phyloP scores from a whole-genome alignment of 92 coral and sea anemone species.

The Galaxea fascicularis region DNA sequence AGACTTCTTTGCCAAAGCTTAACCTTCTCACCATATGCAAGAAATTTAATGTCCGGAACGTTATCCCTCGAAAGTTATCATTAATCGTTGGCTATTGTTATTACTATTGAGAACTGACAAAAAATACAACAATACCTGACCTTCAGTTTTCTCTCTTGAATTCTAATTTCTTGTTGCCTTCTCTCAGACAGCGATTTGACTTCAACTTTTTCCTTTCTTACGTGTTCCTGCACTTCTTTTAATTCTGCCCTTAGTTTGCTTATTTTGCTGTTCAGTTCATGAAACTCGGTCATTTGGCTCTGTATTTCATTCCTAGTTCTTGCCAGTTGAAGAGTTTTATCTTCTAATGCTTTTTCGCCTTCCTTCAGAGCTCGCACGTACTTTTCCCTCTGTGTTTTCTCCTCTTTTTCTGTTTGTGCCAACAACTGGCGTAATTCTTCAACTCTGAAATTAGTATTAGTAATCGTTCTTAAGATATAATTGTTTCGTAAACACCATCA shows the following conservation, averaged over 20 bases:
- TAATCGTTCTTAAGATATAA: too few relatives aligned
- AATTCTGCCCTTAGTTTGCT: slow-evolving; percentile 69
- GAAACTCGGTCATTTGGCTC: slow-evolving; percentile 75
- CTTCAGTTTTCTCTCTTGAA: slow-evolving; percentile 62
- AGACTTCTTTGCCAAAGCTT: too few relatives aligned
- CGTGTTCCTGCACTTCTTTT: slow-evolving; percentile 58
- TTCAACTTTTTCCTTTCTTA: slow-evolving; percentile 54
- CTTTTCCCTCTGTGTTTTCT: slow-evolving; percentile 60
- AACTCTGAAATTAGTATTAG: slow-evolving; percentile 36
- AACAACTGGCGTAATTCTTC: slow-evolving; percentile 69
- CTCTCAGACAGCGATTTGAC: slow-evolving; percentile 50
- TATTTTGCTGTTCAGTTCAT: slow-evolving; percentile 71
- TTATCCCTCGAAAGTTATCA: too few relatives aligned
- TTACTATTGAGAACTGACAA: background rate
- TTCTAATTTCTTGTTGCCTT: slow-evolving; percentile 62
- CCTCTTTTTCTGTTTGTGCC: slow-evolving; percentile 67
- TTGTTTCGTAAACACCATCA: background rate
- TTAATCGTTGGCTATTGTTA: too few relatives aligned
- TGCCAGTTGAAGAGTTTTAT: slow-evolving; percentile 78
- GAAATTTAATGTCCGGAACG: too few relatives aligned
- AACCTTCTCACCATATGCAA: too few relatives aligned
- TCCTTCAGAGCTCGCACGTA: slow-evolving; percentile 76
- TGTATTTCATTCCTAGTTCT: slow-evolving; percentile 81
- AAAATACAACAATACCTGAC: slow-evolving; percentile 22
- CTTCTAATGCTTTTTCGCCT: slow-evolving; percentile 83